These are phyloP conservation scores for Drosophila birchii DNA, from an alignment of 2,888 invertebrate species.

Conservation along the genomic window DNA sequence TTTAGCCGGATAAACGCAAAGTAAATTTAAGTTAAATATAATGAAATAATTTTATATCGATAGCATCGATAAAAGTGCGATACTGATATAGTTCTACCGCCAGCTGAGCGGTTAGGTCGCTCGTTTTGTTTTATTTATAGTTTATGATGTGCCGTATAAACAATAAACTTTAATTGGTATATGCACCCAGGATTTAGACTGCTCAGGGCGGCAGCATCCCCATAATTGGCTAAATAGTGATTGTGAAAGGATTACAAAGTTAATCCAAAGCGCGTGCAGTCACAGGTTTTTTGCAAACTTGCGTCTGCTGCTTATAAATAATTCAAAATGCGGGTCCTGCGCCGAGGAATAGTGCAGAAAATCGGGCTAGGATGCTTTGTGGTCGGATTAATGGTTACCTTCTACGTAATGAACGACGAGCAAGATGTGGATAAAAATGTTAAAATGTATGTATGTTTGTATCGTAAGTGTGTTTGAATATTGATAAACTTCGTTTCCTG, in stretches of 20 bases:
- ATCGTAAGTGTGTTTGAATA: not conserved
- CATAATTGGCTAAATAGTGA: not conserved
- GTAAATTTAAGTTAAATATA: too few species aligned
- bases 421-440: conserved; percentile 59
- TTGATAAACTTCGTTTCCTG: conserved; percentile 1
- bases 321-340: conserved; percentile 64
- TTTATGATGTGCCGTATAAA: conserved; percentile 7
- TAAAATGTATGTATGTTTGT: conserved; percentile 65
- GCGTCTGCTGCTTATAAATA: conserved; percentile 7
- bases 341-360: conserved; percentile 63
- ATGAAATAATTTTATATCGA: not conserved
- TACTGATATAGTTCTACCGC: not conserved
- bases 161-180: not conserved
- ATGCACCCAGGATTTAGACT: not conserved
- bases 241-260: not conserved
- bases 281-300: conserved; percentile 3
- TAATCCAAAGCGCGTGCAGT: not conserved
- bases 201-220: not conserved
- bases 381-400: conserved; percentile 39
- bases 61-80: not conserved
- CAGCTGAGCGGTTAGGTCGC: conserved; percentile 20
- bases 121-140: conserved; percentile 7
- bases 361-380: conserved; percentile 35
- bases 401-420: conserved; percentile 50
- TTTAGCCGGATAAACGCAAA: too few species aligned